A percentile compares a stretch with the other conserved stretches of the same genome.
phyloP scores from a whole-genome alignment of 1,140 invertebrate genomes.

The Halesus radiatus region DNA sequence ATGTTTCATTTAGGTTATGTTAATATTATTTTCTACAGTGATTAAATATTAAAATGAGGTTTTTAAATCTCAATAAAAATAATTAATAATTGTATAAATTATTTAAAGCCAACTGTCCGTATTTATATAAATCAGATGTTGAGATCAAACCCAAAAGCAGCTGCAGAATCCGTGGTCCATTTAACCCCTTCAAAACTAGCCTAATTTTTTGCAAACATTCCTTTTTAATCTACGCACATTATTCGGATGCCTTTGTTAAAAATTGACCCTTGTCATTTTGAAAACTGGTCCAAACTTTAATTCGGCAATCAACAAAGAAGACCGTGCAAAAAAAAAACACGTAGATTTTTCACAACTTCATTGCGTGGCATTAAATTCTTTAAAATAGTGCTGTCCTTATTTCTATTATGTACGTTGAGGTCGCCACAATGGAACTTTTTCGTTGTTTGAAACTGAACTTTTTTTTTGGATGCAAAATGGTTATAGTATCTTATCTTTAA shows the following conservation, averaged over 20 bases:
- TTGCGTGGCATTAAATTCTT: background rate
- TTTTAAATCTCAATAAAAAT: too few species aligned
- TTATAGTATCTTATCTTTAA: constrained; percentile 17
- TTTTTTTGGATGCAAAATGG: background rate
- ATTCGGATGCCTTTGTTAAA: constrained; percentile 9
- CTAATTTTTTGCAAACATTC: background rate
- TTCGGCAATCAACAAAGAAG: constrained; percentile 6
- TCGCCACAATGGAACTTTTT: background rate
- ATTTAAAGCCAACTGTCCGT: constrained; percentile 44
- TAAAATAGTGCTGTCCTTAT: background rate
- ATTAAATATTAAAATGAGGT: too few species aligned
- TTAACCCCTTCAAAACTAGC: constrained; percentile 16
- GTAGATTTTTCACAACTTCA: background rate
- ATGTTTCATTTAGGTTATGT: too few species aligned
- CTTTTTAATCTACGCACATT: background rate
- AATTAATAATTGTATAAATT: too few species aligned
- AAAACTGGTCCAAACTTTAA: constrained; percentile 8
- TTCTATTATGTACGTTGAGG: background rate
- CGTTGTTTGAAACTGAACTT: background rate
- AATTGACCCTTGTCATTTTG: constrained; percentile 10
- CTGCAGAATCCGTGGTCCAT: constrained; percentile 28
- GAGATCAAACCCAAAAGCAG: constrained; percentile 14
- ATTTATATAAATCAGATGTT: constrained; percentile 18
- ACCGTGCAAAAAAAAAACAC: background rate
- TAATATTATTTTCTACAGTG: too few species aligned